Percentiles rank a stretch among this genome's conserved stretches.
Conservation (phyloP, 2,113 vertebrate genomes). For the Paraplagusia blochii region DNA sequence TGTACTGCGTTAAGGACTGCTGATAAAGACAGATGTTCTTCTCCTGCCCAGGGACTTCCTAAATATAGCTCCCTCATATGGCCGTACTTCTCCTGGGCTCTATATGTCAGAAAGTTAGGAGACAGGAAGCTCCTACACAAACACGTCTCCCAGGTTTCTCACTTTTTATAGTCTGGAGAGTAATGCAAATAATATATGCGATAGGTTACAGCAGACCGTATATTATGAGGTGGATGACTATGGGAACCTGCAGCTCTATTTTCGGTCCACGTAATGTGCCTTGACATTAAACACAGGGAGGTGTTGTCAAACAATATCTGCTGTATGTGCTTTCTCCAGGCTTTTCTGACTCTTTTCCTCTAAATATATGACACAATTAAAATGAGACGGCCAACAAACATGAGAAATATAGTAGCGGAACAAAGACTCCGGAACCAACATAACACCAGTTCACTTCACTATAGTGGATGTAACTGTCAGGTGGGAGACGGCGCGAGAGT, state of each 20-base stretch:
- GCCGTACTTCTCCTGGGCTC: conserved; percentile 16
- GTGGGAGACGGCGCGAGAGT: conserved; percentile 20
- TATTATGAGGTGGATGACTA: conserved; percentile 10
- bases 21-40: conserved; percentile 71
- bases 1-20: conserved; percentile 57
- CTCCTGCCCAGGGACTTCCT: conserved; percentile 50
- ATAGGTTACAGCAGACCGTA: background rate
- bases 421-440: conserved; percentile 23
- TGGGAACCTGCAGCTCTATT: conserved; percentile 6
- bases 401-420: conserved; percentile 10
- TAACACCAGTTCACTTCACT: conserved; percentile 14
- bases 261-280: conserved; percentile 1
- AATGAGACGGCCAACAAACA: conserved; percentile 21
- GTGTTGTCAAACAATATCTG: conserved; percentile 25
- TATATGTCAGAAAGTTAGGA: conserved; percentile 23
- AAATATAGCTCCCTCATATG: conserved; percentile 56
- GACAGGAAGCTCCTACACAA: conserved; percentile 7
- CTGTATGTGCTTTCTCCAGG: background rate
- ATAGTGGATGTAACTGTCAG: conserved; percentile 5
- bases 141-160: conserved; percentile 5
- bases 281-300: conserved; percentile 24
- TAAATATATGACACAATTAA: conserved; percentile 39
- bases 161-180: conserved; percentile 10
- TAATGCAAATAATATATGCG: conserved; percentile 4
- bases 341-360: conserved; percentile 12